Conservation (phyloP, 1,140 invertebrate species). For the Chymomyza costata region DNA sequence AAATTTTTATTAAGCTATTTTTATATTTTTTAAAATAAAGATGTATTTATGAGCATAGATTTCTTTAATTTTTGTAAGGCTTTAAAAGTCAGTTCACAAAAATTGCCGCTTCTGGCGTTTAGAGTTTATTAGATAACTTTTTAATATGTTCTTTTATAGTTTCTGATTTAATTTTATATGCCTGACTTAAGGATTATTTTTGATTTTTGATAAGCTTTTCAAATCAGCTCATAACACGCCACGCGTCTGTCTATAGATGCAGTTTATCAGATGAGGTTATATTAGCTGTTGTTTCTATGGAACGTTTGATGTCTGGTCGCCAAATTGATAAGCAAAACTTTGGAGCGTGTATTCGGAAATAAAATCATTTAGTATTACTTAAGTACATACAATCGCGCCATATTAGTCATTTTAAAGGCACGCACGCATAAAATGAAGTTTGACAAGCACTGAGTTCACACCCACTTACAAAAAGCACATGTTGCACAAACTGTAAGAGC, state of each 20-base stretch:
- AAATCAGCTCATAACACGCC: slow-evolving; percentile 20
- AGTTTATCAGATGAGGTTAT: slow-evolving; percentile 38
- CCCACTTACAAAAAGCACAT: no score
- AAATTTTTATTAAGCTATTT: no score
- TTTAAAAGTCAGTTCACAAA: no score
- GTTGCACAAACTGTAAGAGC: slow-evolving; percentile 7
- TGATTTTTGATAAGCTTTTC: slow-evolving; percentile 54
- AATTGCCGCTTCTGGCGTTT: no score
- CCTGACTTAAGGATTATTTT: no score
- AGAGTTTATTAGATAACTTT: no score
- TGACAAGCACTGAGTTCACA: slow-evolving; percentile 2
- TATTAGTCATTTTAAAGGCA: slow-evolving; percentile 42
- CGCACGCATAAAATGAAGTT: slow-evolving; percentile 18
- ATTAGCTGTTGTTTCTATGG: slow-evolving; percentile 34
- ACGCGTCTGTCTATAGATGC: slow-evolving; percentile 46
- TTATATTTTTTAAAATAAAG: no score
- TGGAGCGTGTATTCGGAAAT: slow-evolving; percentile 28
- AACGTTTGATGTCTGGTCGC: slow-evolving; percentile 44
- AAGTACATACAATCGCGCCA: slow-evolving; percentile 16
- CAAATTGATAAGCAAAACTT: slow-evolving; percentile 31
- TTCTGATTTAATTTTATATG: no score
- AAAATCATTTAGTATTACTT: slow-evolving; percentile 35
- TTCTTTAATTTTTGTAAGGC: no score
- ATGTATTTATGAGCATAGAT: no score
- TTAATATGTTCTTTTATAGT: no score